These are phyloP conservation scores for Metacarcinus magister DNA, from an alignment of 2,888 invertebrate species.

Conservation along the genomic window DNA sequence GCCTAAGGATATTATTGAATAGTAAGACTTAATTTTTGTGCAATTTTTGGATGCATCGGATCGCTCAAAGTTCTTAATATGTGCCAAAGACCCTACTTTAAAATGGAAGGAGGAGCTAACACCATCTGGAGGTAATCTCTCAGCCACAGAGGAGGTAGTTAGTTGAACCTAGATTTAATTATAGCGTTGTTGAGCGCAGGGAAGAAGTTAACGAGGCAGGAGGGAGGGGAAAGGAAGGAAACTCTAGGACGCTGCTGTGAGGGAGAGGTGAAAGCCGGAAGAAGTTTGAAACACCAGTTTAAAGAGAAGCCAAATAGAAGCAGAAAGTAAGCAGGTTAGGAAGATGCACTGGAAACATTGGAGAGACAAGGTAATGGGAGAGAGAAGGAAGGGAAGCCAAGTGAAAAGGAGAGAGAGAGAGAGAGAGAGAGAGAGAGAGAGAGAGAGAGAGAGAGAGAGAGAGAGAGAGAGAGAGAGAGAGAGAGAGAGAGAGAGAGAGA, in stretches of 20 bases:
- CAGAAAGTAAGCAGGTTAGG: background rate
- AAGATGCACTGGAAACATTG: background rate
- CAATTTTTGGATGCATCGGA: no score
- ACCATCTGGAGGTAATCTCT: conserved; percentile 41
- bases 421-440: background rate
- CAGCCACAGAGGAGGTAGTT: conserved; percentile 21
- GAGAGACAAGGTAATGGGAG: background rate
- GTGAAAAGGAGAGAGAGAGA: background rate
- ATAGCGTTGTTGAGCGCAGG: conserved; percentile 4
- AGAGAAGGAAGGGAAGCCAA: background rate
- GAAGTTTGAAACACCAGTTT: background rate
- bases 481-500: background rate
- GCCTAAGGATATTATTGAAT: no score
- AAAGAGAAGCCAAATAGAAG: background rate
- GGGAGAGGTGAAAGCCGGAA: conserved; percentile 10
- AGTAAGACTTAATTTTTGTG: no score
- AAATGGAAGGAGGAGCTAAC: conserved; percentile 13
- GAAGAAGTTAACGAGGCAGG: conserved; percentile 31
- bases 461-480: background rate
- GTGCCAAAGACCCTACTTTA: background rate
- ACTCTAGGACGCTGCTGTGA: background rate
- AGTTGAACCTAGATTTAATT: conserved; percentile 35
- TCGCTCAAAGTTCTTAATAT: no score
- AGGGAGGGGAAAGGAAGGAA: background rate
- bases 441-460: background rate